Evolutionary conservation across 1,140 invertebrate genomes (phyloP).

Genomic region (Nasonia longicornis): DNA sequence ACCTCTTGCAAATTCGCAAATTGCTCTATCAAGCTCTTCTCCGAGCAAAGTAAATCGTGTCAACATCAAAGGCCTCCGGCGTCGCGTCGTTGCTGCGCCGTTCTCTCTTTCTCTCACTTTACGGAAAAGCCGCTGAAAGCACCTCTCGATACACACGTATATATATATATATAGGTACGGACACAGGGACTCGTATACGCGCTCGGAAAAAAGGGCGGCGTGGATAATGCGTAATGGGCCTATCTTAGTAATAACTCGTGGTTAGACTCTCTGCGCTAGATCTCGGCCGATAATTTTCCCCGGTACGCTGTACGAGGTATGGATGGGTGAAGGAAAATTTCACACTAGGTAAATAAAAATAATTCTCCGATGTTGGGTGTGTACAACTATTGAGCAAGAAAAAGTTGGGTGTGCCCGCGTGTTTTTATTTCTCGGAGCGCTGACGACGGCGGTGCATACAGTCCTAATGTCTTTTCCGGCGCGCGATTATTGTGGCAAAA

Average conservation of each 20-base stretch:
- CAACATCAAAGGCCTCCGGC: constrained; percentile 53
- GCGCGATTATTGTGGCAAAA: constrained; percentile 14
- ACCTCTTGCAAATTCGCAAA: constrained; percentile 44
- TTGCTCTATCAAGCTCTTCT: constrained; percentile 49
- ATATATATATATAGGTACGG: not conserved
- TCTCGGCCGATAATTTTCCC: constrained; percentile 48
- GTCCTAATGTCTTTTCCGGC: constrained; percentile 1
- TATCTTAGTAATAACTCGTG: constrained; percentile 55
- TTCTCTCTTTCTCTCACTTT: constrained; percentile 22
- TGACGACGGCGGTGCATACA: not conserved
- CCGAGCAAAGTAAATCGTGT: constrained; percentile 45
- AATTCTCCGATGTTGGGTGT: not conserved
- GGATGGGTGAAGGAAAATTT: not conserved
- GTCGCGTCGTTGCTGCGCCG: constrained; percentile 34
- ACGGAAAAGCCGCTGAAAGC: constrained; percentile 24
- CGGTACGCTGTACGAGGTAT: not conserved
- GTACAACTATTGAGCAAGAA: not conserved
- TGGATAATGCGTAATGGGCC: constrained; percentile 57
- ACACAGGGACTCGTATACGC: constrained; percentile 20
- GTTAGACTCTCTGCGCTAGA: constrained; percentile 50
- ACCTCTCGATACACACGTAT: not conserved
- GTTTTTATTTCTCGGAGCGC: not conserved
- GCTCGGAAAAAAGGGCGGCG: constrained; percentile 51
- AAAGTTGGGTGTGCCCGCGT: constrained; percentile 9
- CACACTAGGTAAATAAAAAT: too few relatives aligned